Percentiles rank a stretch among this genome's conserved stretches.
phyloP scores from a whole-genome alignment of 2,797 vertebrate species.

The Toxotes lorentzi region DNA sequence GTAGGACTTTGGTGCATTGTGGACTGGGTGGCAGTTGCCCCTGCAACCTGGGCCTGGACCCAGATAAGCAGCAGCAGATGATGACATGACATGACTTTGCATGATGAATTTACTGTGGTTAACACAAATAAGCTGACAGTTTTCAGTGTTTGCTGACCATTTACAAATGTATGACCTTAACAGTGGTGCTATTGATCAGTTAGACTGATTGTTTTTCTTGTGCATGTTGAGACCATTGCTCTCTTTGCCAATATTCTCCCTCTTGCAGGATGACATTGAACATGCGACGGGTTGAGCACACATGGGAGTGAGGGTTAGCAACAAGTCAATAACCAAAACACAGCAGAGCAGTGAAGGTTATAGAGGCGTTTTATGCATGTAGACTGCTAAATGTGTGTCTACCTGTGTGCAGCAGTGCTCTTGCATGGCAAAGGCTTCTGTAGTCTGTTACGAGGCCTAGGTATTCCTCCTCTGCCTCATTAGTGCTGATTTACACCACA shows the following conservation, averaged over 20 bases:
- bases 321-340: constrained; percentile 81
- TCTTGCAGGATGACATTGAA: constrained; percentile 70
- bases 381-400: constrained; percentile 66
- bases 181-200: constrained; percentile 35
- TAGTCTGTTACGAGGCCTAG: constrained; percentile 66
- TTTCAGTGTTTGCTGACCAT: constrained; percentile 37
- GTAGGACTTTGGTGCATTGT: no score
- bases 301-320: constrained; percentile 75
- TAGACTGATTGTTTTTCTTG: constrained; percentile 59
- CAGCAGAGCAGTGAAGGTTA: constrained; percentile 73
- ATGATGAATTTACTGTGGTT: constrained; percentile 12
- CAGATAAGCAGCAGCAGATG: no score
- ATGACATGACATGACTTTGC: no score
- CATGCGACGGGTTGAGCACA: constrained; percentile 56
- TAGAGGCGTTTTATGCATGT: constrained; percentile 52
- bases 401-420: constrained; percentile 63
- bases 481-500: constrained; percentile 86
- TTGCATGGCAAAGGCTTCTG: constrained; percentile 61
- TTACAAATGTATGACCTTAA: constrained; percentile 40
- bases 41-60: no score
- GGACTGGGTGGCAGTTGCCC: no score
- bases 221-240: constrained; percentile 53
- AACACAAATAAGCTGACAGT: constrained; percentile 10
- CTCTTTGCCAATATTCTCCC: constrained; percentile 53
- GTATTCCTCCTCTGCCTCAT: constrained; percentile 85